Evolutionary conservation across 2,888 invertebrate species (phyloP), one percentile per base, ranked within the genome.

Genomic region (Euproctis similis): DNA sequence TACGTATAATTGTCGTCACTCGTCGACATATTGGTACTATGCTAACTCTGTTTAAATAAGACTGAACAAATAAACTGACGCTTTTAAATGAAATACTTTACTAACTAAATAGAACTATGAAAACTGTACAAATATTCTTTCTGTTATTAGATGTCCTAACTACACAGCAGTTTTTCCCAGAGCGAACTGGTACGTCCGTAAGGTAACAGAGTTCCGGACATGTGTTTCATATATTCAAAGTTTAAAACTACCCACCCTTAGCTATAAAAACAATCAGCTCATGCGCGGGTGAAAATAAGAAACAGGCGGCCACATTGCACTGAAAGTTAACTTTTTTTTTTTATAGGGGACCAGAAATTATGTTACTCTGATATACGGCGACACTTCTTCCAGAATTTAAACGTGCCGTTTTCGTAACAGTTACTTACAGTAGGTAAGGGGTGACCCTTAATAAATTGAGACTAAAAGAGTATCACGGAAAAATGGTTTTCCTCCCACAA

Each of bases 191-290:
- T 21, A 10, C 10, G 8, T 24, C 8, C 37, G 36, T 36, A 43
- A 36, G 31, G 35, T 35, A 42, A 26, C 30, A 30, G 41, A 31
- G 53, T 64, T 64, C 46, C 42, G 42, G 50, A 68, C 76, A 73
- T 68, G 60, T 78, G 76, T 68, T 65, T 49, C 59, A 54, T 59
- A 59, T 65, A 69, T 69, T 64, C 56, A 66, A 77, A 73, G 59
- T 71, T 71, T 60, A 55, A 63, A 62, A 50, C 49, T 45, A 39
- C 39, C n/a, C 46, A 46, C 51, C 58, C 42, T 53, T 48, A 37
- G 59, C 70, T 57, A 77, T 78, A 80, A 82, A 81, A 81, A 77
- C 77, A 81, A 78, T 80, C 71, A 71, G 67, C 61, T 75, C 56
- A 47, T 50, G 49, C 49, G 46, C 51, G 37, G 53, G 54, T 62